Evolutionary conservation across 1,140 invertebrate species (phyloP), one percentile per base, ranked within the genome.

Genomic region (Pinna nobilis): DNA sequence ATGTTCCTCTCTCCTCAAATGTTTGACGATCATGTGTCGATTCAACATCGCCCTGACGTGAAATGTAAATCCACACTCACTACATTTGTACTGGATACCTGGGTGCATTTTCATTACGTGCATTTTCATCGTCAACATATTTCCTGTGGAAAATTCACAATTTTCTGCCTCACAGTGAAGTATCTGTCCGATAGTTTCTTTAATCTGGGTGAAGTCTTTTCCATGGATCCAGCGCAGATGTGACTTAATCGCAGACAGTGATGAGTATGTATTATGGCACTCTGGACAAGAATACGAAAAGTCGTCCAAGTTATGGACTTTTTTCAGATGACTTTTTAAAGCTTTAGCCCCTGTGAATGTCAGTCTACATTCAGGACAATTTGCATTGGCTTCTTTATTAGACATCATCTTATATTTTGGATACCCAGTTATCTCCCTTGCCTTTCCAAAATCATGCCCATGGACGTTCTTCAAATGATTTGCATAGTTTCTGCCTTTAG

Each of bases 121-220:
- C 9, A 41, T 32, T 20, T 63, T 63, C 59, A 63, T 63, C n/a
- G 59, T 44, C 37, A 63, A 15, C 59, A 63, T 63, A 35, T 63
- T 63, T 25, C 59, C 59, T 13, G 35, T 41, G n/a, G 59, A 25
- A 35, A 20, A 63, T n/a, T 63, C 37, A 25, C 59, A 63, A 0
- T 37, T 37, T 23, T 28, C 59, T 0, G 44, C 59, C 23, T 63
- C 59, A 47, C 59, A 63, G 20, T 20, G 7, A 1, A 63, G 25
- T 0, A 35, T 41, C 15, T 39, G 39, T 18, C 44, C 37, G 13
- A 63, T 25, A 0, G 35, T 25, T 25, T 63, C 59, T 5, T n/a
- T 15, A 25, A 63, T 35, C n/a, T 63, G 35, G 7, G 35, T 25
- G 1, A 23, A n/a, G 7, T 23, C 28, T 32, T 23, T 44, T 13